phyloP scores from a whole-genome alignment of 2,888 invertebrate genomes.

The Tryphoninae sp. region DNA sequence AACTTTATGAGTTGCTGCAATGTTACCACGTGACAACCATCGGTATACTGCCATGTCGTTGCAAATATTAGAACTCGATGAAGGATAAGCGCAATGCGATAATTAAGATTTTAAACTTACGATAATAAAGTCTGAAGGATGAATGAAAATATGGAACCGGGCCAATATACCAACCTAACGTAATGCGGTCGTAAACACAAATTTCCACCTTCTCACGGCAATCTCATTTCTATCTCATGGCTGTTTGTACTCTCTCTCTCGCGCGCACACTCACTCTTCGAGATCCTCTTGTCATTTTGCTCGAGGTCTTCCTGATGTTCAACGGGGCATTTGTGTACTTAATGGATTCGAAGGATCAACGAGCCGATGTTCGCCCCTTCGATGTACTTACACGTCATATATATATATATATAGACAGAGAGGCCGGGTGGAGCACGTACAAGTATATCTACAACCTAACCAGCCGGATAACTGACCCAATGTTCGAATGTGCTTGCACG shows the following conservation, averaged over 20 bases:
- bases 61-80: neutral
- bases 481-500: conserved; percentile 54
- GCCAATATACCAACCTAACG: neutral
- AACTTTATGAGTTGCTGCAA: conserved; percentile 7
- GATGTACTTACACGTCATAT: neutral
- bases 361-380: neutral
- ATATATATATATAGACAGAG: neutral
- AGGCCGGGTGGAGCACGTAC: neutral
- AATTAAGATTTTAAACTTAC: conserved; percentile 19
- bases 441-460: conserved; percentile 7
- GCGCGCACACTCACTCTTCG: neutral
- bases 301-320: conserved; percentile 8
- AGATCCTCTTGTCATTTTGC: conserved; percentile 27
- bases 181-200: conserved; percentile 38
- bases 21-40: neutral
- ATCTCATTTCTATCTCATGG: conserved; percentile 52
- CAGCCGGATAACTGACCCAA: conserved; percentile 65
- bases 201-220: conserved; percentile 29
- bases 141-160: conserved; percentile 23
- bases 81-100: neutral
- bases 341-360: conserved; percentile 68
- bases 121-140: conserved; percentile 19
- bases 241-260: conserved; percentile 16
- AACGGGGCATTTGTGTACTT: conserved; percentile 67
- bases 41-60: neutral